These are phyloP conservation scores for Leuciscus waleckii DNA, from an alignment of 2,797 vertebrate species.

Conservation along the genomic window DNA sequence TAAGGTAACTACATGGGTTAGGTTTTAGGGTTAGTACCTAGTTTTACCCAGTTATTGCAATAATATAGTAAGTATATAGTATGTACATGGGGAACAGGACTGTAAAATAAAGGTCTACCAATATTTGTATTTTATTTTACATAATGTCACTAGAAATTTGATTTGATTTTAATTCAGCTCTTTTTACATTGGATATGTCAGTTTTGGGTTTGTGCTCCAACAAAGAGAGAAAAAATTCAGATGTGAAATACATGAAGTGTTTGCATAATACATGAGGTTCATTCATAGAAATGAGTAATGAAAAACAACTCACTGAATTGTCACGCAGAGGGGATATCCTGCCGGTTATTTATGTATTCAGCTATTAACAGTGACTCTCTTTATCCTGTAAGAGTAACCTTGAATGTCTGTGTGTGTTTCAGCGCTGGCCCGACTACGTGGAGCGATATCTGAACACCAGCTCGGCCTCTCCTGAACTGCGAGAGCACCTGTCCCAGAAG, in stretches of 20 bases:
- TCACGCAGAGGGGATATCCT: neutral
- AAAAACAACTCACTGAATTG: neutral
- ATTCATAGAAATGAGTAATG: neutral
- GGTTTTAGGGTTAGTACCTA: no score
- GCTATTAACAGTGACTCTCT: neutral
- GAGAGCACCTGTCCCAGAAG: constrained; percentile 97
- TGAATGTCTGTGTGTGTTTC: constrained; percentile 46
- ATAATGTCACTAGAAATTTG: neutral
- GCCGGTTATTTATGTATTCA: neutral
- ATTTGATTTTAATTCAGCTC: neutral
- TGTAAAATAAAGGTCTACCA: no score
- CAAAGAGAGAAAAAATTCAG: neutral
- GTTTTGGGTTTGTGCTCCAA: constrained; percentile 1
- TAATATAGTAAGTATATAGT: no score
- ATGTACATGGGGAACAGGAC: no score
- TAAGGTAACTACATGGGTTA: no score
- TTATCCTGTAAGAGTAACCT: neutral
- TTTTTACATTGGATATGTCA: neutral
- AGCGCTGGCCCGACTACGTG: constrained; percentile 98
- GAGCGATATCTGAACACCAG: constrained; percentile 96
- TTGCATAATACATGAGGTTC: neutral
- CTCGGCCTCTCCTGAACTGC: constrained; percentile 94
- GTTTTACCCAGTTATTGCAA: no score
- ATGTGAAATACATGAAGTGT: neutral
- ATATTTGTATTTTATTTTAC: neutral